A percentile compares a stretch with the other conserved stretches of the same genome.
These are phyloP conservation scores for Carassius carassius DNA, from an alignment of 2,113 vertebrate species.

Conservation along the genomic window DNA sequence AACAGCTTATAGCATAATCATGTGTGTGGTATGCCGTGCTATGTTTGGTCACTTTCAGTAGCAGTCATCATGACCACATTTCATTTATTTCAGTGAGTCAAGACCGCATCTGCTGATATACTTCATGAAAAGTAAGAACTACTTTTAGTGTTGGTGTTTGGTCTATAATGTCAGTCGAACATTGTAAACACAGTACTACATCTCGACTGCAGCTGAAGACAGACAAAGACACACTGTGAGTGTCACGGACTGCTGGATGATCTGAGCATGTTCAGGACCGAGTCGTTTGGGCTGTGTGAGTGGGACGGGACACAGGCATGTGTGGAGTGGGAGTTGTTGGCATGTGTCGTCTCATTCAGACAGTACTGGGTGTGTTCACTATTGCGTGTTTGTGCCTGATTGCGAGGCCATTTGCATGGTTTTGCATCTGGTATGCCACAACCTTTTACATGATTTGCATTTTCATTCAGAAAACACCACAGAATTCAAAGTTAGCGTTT, in stretches of 20 bases:
- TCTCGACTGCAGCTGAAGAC: neutral
- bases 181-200: neutral
- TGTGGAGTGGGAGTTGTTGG: slow-evolving; percentile 30
- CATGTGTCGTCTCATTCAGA: slow-evolving; percentile 1
- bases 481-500: slow-evolving; percentile 40
- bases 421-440: slow-evolving; percentile 47
- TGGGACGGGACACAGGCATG: slow-evolving; percentile 19
- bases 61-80: neutral
- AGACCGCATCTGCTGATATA: neutral
- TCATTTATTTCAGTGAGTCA: neutral
- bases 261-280: neutral
- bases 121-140: neutral
- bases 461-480: slow-evolving; percentile 37
- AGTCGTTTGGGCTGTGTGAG: neutral
- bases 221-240: neutral
- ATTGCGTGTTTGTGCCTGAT: slow-evolving; percentile 16
- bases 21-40: neutral
- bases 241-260: no score
- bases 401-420: slow-evolving; percentile 44
- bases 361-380: slow-evolving; percentile 13
- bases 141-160: neutral
- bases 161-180: neutral
- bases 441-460: slow-evolving; percentile 49
- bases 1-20: neutral
- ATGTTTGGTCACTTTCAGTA: neutral